Base-by-base conservation (phyloP, 2,888 invertebrate genomes). In the Drosophila colorata region DNA sequence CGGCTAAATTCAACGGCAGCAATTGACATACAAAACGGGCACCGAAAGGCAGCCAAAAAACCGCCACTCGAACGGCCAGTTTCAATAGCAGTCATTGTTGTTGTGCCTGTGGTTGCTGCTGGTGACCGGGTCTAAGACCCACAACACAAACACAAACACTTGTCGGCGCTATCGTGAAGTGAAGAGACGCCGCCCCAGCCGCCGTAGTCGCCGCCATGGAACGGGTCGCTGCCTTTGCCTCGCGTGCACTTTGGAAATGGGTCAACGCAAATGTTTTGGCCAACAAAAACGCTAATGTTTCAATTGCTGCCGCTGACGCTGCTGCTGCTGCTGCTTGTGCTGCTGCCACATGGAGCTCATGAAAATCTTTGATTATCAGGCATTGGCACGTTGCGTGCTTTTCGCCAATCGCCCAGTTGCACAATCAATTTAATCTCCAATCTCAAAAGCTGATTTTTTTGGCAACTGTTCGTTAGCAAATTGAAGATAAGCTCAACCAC, bases 221-320 rank as follows among this genome's bases (percentile, higher is more conserved):
- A 14, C 70, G 69, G 70, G 63, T 76, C 74, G 66, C 48, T 75
- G 78, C 64, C 69, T 73, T 57, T 57, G 71, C 59, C 73, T 84
- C 86, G 87, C 86, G 87, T 85, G 83, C 83, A 85, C 86, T 85
- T 60, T 63, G 67, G 61, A 79, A 84, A 84, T 84, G 83, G 87
- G 83, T 87, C 83, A 87, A 77, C 77, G 67, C 74, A 68, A 60
- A 73, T 74, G 67, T 67, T 68, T 60, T 58, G 61, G 65, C 61
- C 64, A 77, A 68, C 56, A 77, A 75, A 60, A 67, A 63, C 63
- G 71, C 61, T 70, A 74, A 74, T 74, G 71, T 69, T 80, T 80
- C 83, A 78, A 81, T 80, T 79, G 80, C 49, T 58, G 20, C 52
- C 31, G 61, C 40, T 44, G 57, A 43, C n/a, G 55, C 16, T 23